Evolutionary conservation across 2,888 invertebrate genomes (phyloP), one percentile per base, ranked within the genome.

Genomic region (Drosophila testacea): DNA sequence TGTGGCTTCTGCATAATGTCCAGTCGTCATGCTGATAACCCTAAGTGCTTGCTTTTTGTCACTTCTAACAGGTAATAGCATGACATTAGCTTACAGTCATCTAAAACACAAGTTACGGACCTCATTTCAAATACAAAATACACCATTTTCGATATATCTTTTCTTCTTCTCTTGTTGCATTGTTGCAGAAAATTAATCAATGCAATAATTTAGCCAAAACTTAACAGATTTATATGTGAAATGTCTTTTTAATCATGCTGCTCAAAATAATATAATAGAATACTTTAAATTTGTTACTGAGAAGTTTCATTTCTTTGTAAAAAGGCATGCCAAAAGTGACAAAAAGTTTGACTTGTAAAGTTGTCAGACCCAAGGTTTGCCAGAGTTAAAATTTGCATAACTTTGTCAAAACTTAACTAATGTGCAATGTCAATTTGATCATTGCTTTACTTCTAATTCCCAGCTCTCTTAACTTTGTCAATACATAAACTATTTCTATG

Each of bases 1-100:
- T 65, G 65, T 44, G 63, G 64, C 52, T 57, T 68, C 56, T 68
- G 68, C 57, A 52, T 50, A 67, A 50, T 60, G 59, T 51, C 27
- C 55, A 46, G 46, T 51, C 27, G 30, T 38, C 10, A 11, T 42
- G 30, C 50, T 48, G 65, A 60, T 52, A 60, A 42, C 56, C 27
- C 46, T 56, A 63, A 63, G 62, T 63, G 54, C 28, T 52, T 6
- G 51, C 10, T 4, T 61, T 51, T 38, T 36, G 16, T 11, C 38
- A 36, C 32, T 32, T 6, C 7, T 11, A 44, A 34, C 39, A 62
- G 44, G n/a, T 44, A 38, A 52, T n/a, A 52, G 52, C 61, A 7
- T 10, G 42, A 27, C 10, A 50, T 44, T 57, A 47, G 27, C 51
- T 51, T 10, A 10, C 38, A 42, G 10, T 13, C 22, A 34, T 34